A percentile compares a stretch with the other conserved stretches of the same genome.
phyloP scores from a whole-genome alignment of 2,113 vertebrate species.

The Erpornis zantholeuca region DNA sequence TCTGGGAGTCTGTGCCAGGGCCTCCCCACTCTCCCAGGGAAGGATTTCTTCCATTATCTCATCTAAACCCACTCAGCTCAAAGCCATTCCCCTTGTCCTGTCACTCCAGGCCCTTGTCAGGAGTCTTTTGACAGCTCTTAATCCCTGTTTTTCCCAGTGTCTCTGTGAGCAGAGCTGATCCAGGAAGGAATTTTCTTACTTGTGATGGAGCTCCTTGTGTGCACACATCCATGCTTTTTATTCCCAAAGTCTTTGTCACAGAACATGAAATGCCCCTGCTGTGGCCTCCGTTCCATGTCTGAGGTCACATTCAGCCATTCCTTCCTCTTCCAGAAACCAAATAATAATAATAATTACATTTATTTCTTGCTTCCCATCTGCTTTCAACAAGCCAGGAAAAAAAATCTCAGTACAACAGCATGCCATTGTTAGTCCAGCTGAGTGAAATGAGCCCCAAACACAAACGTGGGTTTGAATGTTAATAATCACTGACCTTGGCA shows the following conservation, averaged over 20 bases:
- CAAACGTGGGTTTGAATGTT: neutral
- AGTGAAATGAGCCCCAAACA: neutral
- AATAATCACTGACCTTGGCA: neutral
- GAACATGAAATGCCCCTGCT: accelerated
- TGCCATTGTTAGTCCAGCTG: neutral
- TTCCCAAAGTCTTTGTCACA: neutral
- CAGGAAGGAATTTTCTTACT: neutral
- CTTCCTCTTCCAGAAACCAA: neutral
- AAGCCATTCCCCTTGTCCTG: neutral
- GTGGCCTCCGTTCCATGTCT: accelerated
- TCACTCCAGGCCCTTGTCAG: neutral
- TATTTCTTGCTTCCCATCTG: neutral
- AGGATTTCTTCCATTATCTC: accelerated
- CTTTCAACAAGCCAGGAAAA: neutral
- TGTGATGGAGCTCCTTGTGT: neutral
- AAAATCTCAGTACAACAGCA: accelerated
- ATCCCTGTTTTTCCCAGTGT: neutral
- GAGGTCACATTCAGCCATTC: neutral
- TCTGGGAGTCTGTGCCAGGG: neutral
- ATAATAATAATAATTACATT: neutral
- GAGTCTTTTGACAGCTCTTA: neutral
- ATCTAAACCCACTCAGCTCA: neutral
- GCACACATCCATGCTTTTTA: accelerated
- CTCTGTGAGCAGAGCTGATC: neutral
- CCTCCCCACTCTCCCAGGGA: neutral